Conservation (phyloP, 2,888 invertebrate species). For the Acanthosoma haemorrhoidale region DNA sequence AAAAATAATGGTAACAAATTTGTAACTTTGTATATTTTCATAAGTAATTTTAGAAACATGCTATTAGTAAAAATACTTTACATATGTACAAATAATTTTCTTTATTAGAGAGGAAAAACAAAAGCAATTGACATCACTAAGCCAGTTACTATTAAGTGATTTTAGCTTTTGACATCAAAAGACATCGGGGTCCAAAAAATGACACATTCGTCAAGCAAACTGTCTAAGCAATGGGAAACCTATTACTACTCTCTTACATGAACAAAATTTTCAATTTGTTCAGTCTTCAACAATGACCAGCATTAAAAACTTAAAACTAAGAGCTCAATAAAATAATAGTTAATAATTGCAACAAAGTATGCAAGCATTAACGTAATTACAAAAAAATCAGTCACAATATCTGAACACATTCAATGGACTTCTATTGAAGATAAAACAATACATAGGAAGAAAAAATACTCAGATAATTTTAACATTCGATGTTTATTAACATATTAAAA, state of each 20-base stretch:
- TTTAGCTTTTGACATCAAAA: not conserved
- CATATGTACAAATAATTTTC: conserved; percentile 12
- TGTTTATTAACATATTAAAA: no score
- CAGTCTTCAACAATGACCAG: not conserved
- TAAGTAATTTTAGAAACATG: not conserved
- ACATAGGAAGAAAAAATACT: no score
- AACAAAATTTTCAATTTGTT: no score
- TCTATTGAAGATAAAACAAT: no score
- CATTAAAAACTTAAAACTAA: not conserved
- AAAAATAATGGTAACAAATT: not conserved
- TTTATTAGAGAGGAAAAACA: no score
- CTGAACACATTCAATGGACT: not conserved
- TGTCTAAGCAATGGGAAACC: not conserved
- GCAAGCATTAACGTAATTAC: not conserved
- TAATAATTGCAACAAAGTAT: not conserved
- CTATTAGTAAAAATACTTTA: not conserved
- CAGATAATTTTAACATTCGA: no score
- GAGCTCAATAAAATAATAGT: not conserved
- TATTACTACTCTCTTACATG: no score
- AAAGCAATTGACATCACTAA: not conserved
- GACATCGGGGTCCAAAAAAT: no score
- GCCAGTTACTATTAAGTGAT: not conserved
- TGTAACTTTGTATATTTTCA: not conserved
- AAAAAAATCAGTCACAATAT: not conserved
- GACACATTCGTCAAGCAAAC: not conserved